Evolutionary conservation across 2,113 vertebrate genomes (phyloP), one percentile per base, ranked within the genome.

Genomic region (Lutjanus erythropterus): DNA sequence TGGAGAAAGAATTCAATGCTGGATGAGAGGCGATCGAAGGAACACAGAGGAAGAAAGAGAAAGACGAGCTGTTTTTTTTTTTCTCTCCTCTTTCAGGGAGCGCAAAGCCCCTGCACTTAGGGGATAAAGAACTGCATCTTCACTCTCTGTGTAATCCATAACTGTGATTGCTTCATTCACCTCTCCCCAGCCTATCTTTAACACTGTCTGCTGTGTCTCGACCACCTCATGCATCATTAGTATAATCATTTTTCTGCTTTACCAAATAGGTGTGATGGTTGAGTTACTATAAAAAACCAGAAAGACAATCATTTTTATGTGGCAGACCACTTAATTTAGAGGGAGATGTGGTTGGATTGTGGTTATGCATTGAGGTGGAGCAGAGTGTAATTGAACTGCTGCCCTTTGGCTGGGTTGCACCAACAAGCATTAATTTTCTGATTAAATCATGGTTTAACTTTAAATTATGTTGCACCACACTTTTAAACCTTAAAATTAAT

Each of bases 151-250:
- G 73, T 76, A 85, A 92, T 88, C 89, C 75, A 89, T 84, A 85
- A 75, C 81, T 80, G 58, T 60, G 86, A 92, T 91, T 85, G 78
- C 71, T 84, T 90, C 86, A 78, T 66, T 82, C 86, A 55, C 71
- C 27, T 83, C 50, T 61, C 46, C 50, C 47, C 52, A 50, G 29
- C 49, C 16, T 47, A 56, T 53, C 67, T 71, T 72, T 56, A 65
- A 62, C 71, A 68, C 52, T 3, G 15, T 46, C 71, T 69, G 10
- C 37, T 59, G 42, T 46, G 65, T 61, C 39, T 53, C 52, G 41
- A 88, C 73, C 68, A 69, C 49, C 47, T 9, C 19, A 42, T 31
- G 27, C 49, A 18, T 77, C 50, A 59, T 15, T 65, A 50, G 49
- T 86, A 60, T 44, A 59, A 76, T 72, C 33, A 64, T 27, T 50